Evolutionary conservation across 2,797 vertebrate genomes (phyloP).

Genomic region (Pangasius krempfi): DNA sequence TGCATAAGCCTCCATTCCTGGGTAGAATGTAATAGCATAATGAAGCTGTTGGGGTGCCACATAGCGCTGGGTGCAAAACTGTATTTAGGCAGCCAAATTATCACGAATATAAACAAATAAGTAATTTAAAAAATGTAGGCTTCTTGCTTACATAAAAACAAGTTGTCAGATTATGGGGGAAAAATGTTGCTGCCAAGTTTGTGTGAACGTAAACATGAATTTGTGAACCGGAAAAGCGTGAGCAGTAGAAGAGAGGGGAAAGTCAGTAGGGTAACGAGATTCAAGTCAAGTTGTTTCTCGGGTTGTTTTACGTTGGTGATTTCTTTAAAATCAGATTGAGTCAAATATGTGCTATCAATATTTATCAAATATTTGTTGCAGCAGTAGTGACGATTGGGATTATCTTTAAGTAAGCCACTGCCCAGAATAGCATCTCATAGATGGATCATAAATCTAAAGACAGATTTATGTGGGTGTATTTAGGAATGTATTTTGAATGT

Average conservation of each 20-base stretch:
- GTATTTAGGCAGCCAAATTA: neutral
- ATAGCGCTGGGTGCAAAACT: neutral
- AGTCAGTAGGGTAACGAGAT: neutral
- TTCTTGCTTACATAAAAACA: neutral
- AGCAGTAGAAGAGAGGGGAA: neutral
- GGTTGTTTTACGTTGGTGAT: neutral
- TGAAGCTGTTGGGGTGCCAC: neutral
- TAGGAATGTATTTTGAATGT: slow-evolving; percentile 3
- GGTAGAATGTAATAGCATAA: neutral
- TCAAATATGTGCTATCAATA: neutral
- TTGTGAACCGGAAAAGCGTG: neutral
- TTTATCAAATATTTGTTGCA: neutral
- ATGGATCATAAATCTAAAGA: neutral
- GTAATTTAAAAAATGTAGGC: neutral
- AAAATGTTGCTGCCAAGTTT: no score
- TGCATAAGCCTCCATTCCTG: neutral
- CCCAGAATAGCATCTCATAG: neutral
- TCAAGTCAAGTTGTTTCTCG: neutral
- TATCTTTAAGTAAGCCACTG: no score
- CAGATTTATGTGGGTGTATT: slow-evolving; percentile 15
- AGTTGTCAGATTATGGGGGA: no score
- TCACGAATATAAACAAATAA: neutral
- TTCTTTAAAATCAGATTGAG: neutral
- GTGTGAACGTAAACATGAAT: neutral
- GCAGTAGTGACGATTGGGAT: neutral